Evolutionary conservation across 2,797 vertebrate genomes (phyloP).

Genomic region (Geotrypetes seraphini): DNA sequence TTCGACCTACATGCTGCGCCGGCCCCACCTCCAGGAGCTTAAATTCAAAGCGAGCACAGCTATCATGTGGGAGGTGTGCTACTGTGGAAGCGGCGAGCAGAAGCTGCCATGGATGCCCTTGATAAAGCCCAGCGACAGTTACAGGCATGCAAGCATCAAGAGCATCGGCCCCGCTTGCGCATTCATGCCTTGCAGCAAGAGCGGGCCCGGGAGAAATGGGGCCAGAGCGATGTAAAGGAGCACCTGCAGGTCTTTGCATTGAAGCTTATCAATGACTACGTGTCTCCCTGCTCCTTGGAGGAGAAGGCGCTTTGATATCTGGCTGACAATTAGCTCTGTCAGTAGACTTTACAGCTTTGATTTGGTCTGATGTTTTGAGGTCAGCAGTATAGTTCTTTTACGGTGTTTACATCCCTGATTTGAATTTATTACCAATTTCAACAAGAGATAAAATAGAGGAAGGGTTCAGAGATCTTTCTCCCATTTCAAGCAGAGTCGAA

Average conservation of each 20-base stretch:
- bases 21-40: constrained; percentile 66
- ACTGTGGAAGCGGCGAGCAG: constrained; percentile 66
- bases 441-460: too few species aligned
- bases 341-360: too few species aligned
- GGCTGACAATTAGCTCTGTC: too few species aligned
- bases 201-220: constrained; percentile 22
- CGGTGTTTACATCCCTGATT: too few species aligned
- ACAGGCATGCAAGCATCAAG: constrained; percentile 65
- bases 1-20: constrained; percentile 69
- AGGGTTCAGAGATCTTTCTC: too few species aligned
- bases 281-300: too few species aligned
- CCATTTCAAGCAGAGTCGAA: too few species aligned
- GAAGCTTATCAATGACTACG: constrained; percentile 61
- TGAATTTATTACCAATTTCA: too few species aligned
- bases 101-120: constrained; percentile 59
- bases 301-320: too few species aligned
- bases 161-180: constrained; percentile 58
- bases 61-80: constrained; percentile 75
- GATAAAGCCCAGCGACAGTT: constrained; percentile 64
- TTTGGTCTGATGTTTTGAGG: too few species aligned
- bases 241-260: constrained; percentile 68
- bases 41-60: constrained; percentile 76
- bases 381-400: too few species aligned
- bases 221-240: constrained; percentile 54
- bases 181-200: constrained; percentile 58